A percentile compares a stretch with the other conserved stretches of the same genome.
phyloP scores from a whole-genome alignment of 92 coral and sea anemone species.

The Bergia sp. region DNA sequence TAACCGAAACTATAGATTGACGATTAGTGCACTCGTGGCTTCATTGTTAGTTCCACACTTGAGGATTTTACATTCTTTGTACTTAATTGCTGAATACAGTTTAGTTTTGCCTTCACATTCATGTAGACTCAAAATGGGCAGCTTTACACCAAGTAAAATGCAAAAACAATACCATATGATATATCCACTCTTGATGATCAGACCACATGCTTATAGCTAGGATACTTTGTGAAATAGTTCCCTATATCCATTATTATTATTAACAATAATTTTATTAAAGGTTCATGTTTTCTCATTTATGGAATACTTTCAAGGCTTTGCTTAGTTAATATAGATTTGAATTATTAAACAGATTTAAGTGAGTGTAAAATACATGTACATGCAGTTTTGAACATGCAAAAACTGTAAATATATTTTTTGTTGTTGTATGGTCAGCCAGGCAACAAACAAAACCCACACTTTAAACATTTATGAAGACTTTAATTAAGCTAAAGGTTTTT shows the following conservation, averaged over 20 bases:
- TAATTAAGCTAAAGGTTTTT: background rate
- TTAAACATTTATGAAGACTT: constrained; percentile 4
- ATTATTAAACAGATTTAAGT: background rate
- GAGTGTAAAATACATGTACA: background rate
- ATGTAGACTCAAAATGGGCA: background rate
- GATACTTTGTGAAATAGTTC: background rate
- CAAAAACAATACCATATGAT: background rate
- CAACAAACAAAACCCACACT: background rate
- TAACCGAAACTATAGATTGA: background rate
- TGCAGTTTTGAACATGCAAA: background rate
- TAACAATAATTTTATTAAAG: background rate
- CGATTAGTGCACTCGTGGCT: background rate
- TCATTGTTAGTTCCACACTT: constrained; percentile 16
- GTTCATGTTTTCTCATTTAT: background rate
- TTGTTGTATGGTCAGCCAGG: constrained; percentile 9
- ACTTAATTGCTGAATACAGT: background rate
- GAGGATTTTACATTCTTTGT: constrained; percentile 8
- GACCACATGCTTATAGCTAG: background rate
- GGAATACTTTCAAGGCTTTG: constrained; percentile 4
- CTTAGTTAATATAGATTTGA: background rate
- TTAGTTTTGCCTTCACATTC: constrained; percentile 1
- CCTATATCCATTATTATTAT: background rate
- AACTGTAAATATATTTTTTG: constrained; percentile 1
- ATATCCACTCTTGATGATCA: background rate
- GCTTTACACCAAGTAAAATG: background rate